These are phyloP conservation scores for Pipistrellus pipistrellus DNA, from an alignment of 2,797 vertebrate species.

Conservation along the genomic window DNA sequence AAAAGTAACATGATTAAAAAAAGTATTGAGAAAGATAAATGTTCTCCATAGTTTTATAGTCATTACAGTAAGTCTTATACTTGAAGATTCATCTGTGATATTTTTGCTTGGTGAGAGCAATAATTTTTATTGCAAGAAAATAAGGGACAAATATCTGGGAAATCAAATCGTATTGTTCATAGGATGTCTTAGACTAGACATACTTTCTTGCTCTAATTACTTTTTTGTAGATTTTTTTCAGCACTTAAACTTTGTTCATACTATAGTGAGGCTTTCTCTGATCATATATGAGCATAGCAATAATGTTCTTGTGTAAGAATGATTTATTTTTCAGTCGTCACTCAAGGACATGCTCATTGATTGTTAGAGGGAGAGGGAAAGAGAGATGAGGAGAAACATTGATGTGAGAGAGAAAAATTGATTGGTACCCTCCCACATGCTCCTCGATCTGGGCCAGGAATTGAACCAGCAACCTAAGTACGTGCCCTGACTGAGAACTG, in stretches of 20 bases:
- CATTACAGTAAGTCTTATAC: neutral
- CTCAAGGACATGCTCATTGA: neutral
- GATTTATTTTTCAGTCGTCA: neutral
- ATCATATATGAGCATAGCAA: neutral
- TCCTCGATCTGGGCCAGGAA: neutral
- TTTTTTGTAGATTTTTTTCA: constrained; percentile 47
- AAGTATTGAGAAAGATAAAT: constrained; percentile 28
- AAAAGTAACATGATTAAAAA: constrained; percentile 29
- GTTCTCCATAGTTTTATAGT: neutral
- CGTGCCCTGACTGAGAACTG: neutral
- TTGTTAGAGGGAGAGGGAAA: neutral
- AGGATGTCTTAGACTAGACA: neutral
- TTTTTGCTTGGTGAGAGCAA: constrained; percentile 47
- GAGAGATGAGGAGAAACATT: neutral
- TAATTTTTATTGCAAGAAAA: constrained; percentile 63
- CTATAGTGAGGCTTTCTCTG: constrained; percentile 16
- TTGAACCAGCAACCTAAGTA: neutral
- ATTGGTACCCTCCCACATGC: neutral
- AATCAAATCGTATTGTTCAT: constrained; percentile 53
- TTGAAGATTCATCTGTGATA: constrained; percentile 47
- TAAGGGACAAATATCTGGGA: constrained; percentile 27
- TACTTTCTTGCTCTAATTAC: constrained; percentile 56
- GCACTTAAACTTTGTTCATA: constrained; percentile 31
- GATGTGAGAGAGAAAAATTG: neutral
- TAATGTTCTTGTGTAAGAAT: constrained; percentile 13